Conservation (phyloP, 1,140 invertebrate species). For the Proales similis region DNA sequence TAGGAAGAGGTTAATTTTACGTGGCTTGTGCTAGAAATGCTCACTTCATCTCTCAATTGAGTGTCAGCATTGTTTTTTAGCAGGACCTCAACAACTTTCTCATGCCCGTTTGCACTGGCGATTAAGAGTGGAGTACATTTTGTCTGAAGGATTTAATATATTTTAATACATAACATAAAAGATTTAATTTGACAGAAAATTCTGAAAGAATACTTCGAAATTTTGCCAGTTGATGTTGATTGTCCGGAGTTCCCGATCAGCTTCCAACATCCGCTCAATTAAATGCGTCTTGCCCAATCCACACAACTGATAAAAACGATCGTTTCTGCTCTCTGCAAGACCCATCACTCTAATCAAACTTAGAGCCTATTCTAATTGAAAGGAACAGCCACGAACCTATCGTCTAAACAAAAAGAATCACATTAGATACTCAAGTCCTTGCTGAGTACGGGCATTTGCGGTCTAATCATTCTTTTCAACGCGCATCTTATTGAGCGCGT, state of each 20-base stretch:
- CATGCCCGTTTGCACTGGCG: slow-evolving; percentile 36
- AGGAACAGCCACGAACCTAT: too few species aligned
- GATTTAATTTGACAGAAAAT: too few species aligned
- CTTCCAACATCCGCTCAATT: slow-evolving; percentile 35
- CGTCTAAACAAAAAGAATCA: too few species aligned
- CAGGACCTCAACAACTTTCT: slow-evolving; percentile 34
- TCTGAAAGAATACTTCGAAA: slow-evolving; percentile 35
- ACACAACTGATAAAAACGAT: slow-evolving; percentile 36
- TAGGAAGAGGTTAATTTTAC: neutral
- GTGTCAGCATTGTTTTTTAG: slow-evolving; percentile 16
- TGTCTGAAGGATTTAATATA: slow-evolving; percentile 1
- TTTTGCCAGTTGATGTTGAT: slow-evolving; percentile 38
- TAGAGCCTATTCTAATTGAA: too few species aligned
- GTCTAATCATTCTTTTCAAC: too few species aligned
- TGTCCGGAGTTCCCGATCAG: slow-evolving; percentile 20
- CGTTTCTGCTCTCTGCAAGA: slow-evolving; percentile 29
- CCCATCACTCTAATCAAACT: too few species aligned
- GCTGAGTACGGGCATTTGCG: too few species aligned
- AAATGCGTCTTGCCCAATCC: slow-evolving; percentile 38
- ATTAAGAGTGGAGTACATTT: slow-evolving; percentile 35
- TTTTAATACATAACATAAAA: neutral
- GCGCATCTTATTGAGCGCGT: too few species aligned
- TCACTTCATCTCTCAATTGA: slow-evolving; percentile 34
- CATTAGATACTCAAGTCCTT: too few species aligned
- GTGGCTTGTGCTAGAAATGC: neutral